Evolutionary conservation across 2,113 vertebrate genomes (phyloP), one percentile per base, ranked within the genome.

Genomic region (Syrmaticus mikado): DNA sequence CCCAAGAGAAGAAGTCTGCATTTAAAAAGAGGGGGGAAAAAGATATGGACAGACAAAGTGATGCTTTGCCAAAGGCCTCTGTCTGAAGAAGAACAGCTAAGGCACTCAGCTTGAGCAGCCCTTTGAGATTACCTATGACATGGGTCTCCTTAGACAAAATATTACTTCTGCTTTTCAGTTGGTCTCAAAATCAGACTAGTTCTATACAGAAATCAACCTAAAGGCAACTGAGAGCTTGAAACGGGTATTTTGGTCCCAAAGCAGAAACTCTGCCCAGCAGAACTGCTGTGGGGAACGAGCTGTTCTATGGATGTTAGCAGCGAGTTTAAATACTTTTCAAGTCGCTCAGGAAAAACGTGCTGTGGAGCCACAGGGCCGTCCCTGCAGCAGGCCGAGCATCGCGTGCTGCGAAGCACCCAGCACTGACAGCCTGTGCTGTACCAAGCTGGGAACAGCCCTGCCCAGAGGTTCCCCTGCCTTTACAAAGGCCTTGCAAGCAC

Each of bases 391-490:
- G 62, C 46, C 81, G 7, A 53, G 67, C 85, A n/a, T 22, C 2
- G 28, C 2, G 0, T 10, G 80, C 11, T 24, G 52, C 57, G 3
- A 6, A 32, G 30, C 6, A 6, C 30, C 73, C 3, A 5, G 78
- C 55, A 6, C 1, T 2, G 41, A 48, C 21, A 45, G 20, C 6
- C 4, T 87, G 82, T 70, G 40, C 53, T 80, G 94, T 82, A 62
- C 92, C 93, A 58, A 87, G 15, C 79, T 91, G 94, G 93, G 96
- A 93, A 94, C 52, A 30, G 52, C 52, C 52, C 52, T 53, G 52
- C 53, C 30, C 30, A 57, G 53, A 6, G 3, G 58, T 8, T 40
- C 34, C 67, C 1, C 1, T 3, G 20, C 6, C 79, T 61, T 0
- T 8, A 28, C 24, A 28, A 20, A 60, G 17, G 21, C 76, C 83